Evolutionary conservation across 23 tunicate genomes (phyloP), one percentile per base, ranked within the genome.

Genomic region (Botrylloides violaceus): DNA sequence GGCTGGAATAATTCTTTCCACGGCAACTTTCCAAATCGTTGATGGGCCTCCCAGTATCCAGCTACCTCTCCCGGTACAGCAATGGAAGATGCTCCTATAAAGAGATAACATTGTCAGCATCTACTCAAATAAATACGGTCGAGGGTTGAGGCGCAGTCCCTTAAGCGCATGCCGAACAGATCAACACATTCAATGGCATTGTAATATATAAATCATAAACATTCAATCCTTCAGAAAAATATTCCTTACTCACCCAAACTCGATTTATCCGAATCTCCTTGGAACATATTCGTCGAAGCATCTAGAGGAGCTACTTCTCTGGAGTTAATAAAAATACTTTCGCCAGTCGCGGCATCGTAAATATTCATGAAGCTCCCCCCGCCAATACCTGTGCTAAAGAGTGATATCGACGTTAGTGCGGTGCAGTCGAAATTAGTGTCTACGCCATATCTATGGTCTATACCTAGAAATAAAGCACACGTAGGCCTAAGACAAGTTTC

Each of bases 41-140:
- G 84, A 57, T 95, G 99, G 29, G 86, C 86, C 70, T 82, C 86
- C 94, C 97, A 90, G 49, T 39, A 81, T 2, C 87, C 92, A 19
- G 86, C 87, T 31, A 92, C 80, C 76, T 92, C 87, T 27, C 92
- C 92, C 32, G 92, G 92, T 1, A 92, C 83, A 30, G 77, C 92
- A 34, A 84, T 77, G 2, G 92, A 86, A n/a, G 66, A 71, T 21
- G 81, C 74, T 59, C 92, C 98, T 84, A 48, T 5, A 63, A 49
- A n/a, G n/a, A n/a, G n/a, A n/a, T n/a, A n/a, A n/a, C n/a, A n/a
- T n/a, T n/a, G n/a, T n/a, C n/a, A n/a, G n/a, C n/a, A n/a, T n/a
- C n/a, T n/a, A n/a, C n/a, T n/a, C n/a, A n/a, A n/a, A n/a, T n/a
- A n/a, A n/a, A n/a, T n/a, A n/a, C n/a, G n/a, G n/a, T n/a, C n/a